Base-by-base conservation (phyloP, 2,113 vertebrate species). In the Rallus limicola region DNA sequence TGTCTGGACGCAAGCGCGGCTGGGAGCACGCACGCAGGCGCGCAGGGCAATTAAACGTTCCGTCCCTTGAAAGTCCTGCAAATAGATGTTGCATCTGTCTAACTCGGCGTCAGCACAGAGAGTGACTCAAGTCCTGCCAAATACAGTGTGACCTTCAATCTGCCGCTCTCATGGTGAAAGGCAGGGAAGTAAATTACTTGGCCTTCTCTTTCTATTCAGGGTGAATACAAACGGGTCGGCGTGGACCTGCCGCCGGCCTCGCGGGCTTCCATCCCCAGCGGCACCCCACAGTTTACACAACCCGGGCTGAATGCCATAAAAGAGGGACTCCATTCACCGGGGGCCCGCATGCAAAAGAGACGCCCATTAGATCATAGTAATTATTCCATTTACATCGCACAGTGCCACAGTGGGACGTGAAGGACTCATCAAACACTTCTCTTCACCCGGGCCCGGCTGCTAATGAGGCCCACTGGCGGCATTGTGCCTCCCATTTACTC, bases 321-420 rank as follows among this genome's bases (percentile, higher is more conserved):
- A 97, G 94, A 96, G 98, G 97, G 97, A 95, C 96, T 97, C 87
- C 98, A 98, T 98, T 98, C 97, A 98, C 95, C 71, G 42, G 90
- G 95, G 96, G 95, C 94, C 96, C 85, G 97, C 96, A 92, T 97
- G 98, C 98, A 96, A 98, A 98, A 97, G 98, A 97, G 97, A 97
- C 85, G 97, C 97, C 98, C 98, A 98, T 98, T 98, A 98, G 98
- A 98, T 98, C 98, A 98, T 98, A 98, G 98, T 98, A 97, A 98
- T 98, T 98, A 98, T 98, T 98, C 98, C 98, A 98, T 98, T 98
- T 85, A 97, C 98, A 98, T 95, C 97, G 94, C 98, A 97, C 95
- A 96, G 98, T 97, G 98, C 96, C 98, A 97, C 98, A 97, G 97
- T 95, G 98, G 98, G 98, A 97, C 95, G 83, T 95, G 93, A 20